Evolutionary conservation across 1,140 invertebrate genomes (phyloP), one percentile per base, ranked within the genome.

Genomic region (Aphelenchoides avenae): DNA sequence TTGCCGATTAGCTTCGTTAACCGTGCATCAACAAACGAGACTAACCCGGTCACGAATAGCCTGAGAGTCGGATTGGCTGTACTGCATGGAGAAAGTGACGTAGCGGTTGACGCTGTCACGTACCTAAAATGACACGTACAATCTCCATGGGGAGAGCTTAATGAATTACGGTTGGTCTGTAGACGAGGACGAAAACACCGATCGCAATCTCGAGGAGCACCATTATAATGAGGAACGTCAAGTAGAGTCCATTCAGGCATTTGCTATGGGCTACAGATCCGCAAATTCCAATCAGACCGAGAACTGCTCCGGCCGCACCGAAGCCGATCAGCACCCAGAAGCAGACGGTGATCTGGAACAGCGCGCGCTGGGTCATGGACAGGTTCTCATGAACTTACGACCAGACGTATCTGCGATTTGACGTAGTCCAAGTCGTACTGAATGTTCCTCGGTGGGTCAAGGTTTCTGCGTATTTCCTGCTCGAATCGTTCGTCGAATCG

Each of bases 321-420:
- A 66, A 30, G n/a, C 64, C 63, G 11, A 62, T 31, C 22, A 62
- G 13, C 27, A 52, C 26, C 63, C 63, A 62, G 29, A 62, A 66
- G 24, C 24, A n/a, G 18, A 60, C 34, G 5, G 30, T 15, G 30
- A 49, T 49, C 59, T 61, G 22, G n/a, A 52, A 33, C 31, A 29
- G 9, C 22, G 22, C 3, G 9, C 18, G 39, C 18, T 20, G 33
- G 13, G 26, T 9, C 33, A 36, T 29, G 11, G 20, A 26, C 18
- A 37, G n/a, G 4, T 13, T 20, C 43, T 36, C 27, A 34, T 11
- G 13, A 26, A 13, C 3, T 5, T 30, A 66, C 50, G 15, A 51
- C 36, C 15, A 27, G 34, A 20, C 20, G 18, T 6, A 63, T 52
- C 5, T 27, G 24, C 18, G 43, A n/a, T 41, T 63, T 67, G 5